Evolutionary conservation across 2,113 vertebrate species (phyloP).

Genomic region (Etheostoma spectabile): DNA sequence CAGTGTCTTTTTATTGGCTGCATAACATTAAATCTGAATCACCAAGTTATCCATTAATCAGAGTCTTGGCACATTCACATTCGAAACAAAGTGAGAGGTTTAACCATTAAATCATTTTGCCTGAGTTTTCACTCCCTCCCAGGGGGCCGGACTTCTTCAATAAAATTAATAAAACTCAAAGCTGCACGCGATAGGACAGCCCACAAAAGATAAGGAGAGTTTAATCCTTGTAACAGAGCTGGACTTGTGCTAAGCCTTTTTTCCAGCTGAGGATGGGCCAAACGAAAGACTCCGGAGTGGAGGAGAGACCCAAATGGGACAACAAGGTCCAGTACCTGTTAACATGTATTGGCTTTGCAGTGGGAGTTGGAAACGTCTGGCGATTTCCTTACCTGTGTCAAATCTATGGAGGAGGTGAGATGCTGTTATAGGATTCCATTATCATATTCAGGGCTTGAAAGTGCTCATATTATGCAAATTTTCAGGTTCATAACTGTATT

Average conservation of each 20-base stretch:
- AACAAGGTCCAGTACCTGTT: constrained; percentile 90
- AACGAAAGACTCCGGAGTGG: constrained; percentile 34
- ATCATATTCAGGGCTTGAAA: background rate
- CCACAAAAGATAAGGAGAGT: background rate
- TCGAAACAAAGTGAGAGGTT: background rate
- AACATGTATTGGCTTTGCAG: constrained; percentile 89
- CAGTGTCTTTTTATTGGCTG: background rate
- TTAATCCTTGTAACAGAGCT: constrained; percentile 5
- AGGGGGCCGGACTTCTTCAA: constrained; percentile 7
- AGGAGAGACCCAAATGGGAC: constrained; percentile 87
- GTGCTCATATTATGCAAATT: no score
- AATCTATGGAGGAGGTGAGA: constrained; percentile 91
- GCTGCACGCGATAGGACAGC: constrained; percentile 39
- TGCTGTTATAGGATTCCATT: background rate
- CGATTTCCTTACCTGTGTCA: constrained; percentile 92
- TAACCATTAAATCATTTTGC: no score
- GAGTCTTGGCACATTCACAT: constrained; percentile 23
- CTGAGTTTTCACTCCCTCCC: constrained; percentile 13
- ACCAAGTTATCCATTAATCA: constrained; percentile 76
- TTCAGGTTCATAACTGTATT: no score
- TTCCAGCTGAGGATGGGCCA: constrained; percentile 42
- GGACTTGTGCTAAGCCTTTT: constrained; percentile 5
- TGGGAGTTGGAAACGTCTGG: constrained; percentile 92
- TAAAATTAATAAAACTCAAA: constrained; percentile 17
- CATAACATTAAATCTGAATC: constrained; percentile 23